Conservation (phyloP, 2,797 vertebrate species). For the Lepidocolaptes lacrymiger region DNA sequence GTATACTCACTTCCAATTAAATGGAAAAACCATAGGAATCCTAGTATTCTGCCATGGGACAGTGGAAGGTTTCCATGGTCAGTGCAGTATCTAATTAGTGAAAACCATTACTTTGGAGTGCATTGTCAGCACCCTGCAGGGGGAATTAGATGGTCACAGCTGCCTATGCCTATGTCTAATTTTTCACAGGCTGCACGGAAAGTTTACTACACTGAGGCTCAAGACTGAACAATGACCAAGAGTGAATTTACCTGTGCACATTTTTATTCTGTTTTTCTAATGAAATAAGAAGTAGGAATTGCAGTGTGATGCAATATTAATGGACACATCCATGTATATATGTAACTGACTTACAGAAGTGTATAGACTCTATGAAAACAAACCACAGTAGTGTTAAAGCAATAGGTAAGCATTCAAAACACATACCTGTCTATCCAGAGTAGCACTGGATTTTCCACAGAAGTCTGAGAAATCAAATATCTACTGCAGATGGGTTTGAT, state of each 20-base stretch:
- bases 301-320: background rate
- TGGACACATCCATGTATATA: background rate
- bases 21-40: background rate
- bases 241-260: background rate
- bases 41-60: background rate
- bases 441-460: background rate
- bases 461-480: background rate
- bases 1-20: slow-evolving; percentile 50
- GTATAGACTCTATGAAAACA: background rate
- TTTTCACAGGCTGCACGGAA: background rate
- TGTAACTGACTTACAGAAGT: background rate
- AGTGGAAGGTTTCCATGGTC: background rate
- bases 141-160: slow-evolving; percentile 17
- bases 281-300: background rate
- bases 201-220: background rate
- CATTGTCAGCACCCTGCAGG: background rate
- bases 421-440: background rate
- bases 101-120: background rate
- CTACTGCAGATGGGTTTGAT: background rate
- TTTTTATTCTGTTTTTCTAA: slow-evolving; percentile 5
- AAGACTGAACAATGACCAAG: background rate
- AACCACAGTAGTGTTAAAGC: background rate
- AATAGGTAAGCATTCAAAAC: background rate
- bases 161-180: background rate
- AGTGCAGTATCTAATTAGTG: slow-evolving; percentile 6